A percentile compares a stretch with the other conserved stretches of the same genome.
These are phyloP conservation scores for Clarias platycephalus DNA, from an alignment of 2,797 vertebrate genomes.

Conservation along the genomic window DNA sequence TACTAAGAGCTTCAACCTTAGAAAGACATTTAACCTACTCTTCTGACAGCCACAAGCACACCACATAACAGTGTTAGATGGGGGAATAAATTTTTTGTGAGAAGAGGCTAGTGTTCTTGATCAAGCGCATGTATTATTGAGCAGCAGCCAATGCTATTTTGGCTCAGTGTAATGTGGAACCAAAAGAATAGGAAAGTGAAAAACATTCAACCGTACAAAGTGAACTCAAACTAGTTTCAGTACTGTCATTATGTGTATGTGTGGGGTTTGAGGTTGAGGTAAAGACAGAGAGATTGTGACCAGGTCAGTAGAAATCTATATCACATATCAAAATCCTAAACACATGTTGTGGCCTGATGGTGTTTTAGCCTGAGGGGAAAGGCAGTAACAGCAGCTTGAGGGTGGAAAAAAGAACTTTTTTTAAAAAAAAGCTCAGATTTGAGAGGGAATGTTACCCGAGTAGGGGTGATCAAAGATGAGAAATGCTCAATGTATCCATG, in stretches of 20 bases:
- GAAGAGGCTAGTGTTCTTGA: slow-evolving; percentile 41
- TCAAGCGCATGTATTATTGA: slow-evolving; percentile 41
- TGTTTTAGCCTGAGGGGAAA: slow-evolving; percentile 61
- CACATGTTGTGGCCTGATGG: slow-evolving; percentile 69
- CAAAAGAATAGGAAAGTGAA: slow-evolving; percentile 28
- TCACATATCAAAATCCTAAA: slow-evolving; percentile 73
- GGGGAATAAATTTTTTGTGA: slow-evolving; percentile 26
- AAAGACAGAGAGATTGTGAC: slow-evolving; percentile 61
- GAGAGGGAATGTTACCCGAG: slow-evolving; percentile 1
- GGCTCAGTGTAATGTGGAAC: slow-evolving; percentile 45
- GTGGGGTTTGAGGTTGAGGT: slow-evolving; percentile 40
- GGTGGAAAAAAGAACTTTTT: slow-evolving; percentile 56
- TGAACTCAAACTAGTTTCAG: slow-evolving; percentile 42
- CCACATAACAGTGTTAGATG: slow-evolving; percentile 6
- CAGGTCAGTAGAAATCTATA: slow-evolving; percentile 62
- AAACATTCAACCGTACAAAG: slow-evolving; percentile 21
- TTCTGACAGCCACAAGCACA: background rate
- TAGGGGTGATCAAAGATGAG: slow-evolving; percentile 29
- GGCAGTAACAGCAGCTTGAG: slow-evolving; percentile 59
- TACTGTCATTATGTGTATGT: slow-evolving; percentile 36
- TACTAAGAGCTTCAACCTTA: background rate
- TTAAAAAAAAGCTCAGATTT: slow-evolving; percentile 1
- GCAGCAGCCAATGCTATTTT: slow-evolving; percentile 48
- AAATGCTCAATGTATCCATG: background rate
- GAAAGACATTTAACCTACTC: background rate